Evolutionary conservation across 2,888 invertebrate genomes (phyloP), one percentile per base, ranked within the genome.

Genomic region (Eilema sororculum): DNA sequence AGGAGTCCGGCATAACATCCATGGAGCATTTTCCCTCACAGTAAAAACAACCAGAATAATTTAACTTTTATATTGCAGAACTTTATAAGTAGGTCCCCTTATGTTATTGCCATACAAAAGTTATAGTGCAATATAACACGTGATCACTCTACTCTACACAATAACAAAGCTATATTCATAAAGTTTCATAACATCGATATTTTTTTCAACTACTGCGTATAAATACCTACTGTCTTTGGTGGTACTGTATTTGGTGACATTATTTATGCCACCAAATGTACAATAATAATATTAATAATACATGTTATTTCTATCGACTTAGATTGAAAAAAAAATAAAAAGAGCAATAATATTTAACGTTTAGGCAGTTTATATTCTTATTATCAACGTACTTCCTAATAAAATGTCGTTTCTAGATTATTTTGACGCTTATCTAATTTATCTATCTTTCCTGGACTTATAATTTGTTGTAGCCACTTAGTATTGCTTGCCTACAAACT

Each of bases 391-490:
- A 71, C 62, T 65, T 68, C n/a, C 56, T 8, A 3, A 25, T 20
- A 63, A 24, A 10, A 9, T n/a, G 30, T 28, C 46, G 25, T 30
- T 59, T 30, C 73, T 57, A 77, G 61, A 77, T 46, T 59, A 73
- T 68, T 72, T 57, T 67, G 65, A 68, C 57, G 72, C 57, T 71
- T 67, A 30, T 78, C 46, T 66, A 59, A 58, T 41, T 41, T 12
- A 37, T 12, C 41, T 24, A 57, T 74, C 66, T 63, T 52, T 46
- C 58, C 24, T 58, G 13, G 25, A 58, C 16, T 13, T 41, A 41
- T 25, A 28, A 16, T 13, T 28, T 25, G 16, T 58, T 25, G 58
- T 58, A 24, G 58, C n/a, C 52, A 64, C n/a, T 64, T n/a, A 12
- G 12, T 41, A 64, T 52, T 65, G 28, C 52, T 64, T 64, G 52